Evolutionary conservation across 2,888 invertebrate genomes (phyloP).

Genomic region (Sipha maydis): DNA sequence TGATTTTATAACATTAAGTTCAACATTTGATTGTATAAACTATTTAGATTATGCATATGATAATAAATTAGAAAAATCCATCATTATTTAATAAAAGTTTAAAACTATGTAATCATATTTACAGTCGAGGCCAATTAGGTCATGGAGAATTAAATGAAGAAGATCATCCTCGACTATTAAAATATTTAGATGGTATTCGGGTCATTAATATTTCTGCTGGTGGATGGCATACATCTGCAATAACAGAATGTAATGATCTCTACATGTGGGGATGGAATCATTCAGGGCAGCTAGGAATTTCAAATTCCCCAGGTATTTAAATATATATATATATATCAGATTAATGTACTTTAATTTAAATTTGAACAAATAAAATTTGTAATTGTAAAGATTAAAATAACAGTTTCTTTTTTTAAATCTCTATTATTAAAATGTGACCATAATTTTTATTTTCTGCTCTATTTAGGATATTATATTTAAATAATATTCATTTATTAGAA

Average conservation of each 20-base stretch:
- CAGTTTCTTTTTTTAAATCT: neutral
- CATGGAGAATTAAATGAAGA: conserved; percentile 77
- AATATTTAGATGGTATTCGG: conserved; percentile 80
- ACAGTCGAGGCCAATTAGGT: conserved; percentile 88
- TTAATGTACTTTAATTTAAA: neutral
- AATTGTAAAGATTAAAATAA: neutral
- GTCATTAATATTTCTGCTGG: conserved; percentile 79
- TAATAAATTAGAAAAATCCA: neutral
- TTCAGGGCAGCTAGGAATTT: conserved; percentile 81
- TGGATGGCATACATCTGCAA: conserved; percentile 87
- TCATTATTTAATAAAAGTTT: no score
- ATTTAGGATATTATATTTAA: conserved; percentile 8
- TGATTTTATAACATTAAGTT: neutral
- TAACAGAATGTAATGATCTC: conserved; percentile 83
- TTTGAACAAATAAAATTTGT: neutral
- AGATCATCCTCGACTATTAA: conserved; percentile 75
- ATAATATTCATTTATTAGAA: neutral
- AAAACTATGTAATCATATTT: neutral
- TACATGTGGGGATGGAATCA: conserved; percentile 95
- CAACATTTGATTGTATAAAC: neutral
- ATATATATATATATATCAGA: neutral
- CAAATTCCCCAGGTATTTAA: conserved; percentile 52
- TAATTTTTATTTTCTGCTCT: neutral
- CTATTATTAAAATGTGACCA: neutral
- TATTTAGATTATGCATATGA: no score